Conservation (phyloP, 2,888 invertebrate species). For the Vesta saturnalis region DNA sequence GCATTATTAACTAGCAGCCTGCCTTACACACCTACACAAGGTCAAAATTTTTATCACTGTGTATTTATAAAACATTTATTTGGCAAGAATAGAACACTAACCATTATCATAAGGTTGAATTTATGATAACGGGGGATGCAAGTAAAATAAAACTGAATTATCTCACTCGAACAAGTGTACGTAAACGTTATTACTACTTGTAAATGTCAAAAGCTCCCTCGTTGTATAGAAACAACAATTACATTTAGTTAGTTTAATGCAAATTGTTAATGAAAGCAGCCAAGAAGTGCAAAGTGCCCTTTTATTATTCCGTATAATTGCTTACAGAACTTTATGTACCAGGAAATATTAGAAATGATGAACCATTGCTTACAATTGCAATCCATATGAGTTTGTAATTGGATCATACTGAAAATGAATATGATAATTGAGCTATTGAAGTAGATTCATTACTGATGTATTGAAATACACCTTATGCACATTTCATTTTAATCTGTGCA, state of each 20-base stretch:
- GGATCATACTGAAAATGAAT: not conserved
- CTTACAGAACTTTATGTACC: not conserved
- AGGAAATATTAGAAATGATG: not conserved
- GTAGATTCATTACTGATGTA: not conserved
- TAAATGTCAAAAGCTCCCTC: conserved; percentile 51
- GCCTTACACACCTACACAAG: no score
- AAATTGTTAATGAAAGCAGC: conserved; percentile 52
- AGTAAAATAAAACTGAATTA: conserved; percentile 51
- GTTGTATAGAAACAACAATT: conserved; percentile 55
- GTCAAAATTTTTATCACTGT: no score
- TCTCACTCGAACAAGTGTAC: conserved; percentile 43
- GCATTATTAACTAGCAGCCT: no score
- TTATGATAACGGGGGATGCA: conserved; percentile 46
- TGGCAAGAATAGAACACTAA: conserved; percentile 32
- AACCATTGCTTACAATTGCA: conserved; percentile 2
- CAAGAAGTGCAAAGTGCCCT: conserved; percentile 37
- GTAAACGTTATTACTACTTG: conserved; percentile 48
- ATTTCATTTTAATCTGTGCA: not conserved
- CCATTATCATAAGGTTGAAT: conserved; percentile 38
- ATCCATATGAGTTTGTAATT: not conserved
- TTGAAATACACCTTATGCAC: not conserved
- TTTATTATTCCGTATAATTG: conserved; percentile 14
- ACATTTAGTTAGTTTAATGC: conserved; percentile 53
- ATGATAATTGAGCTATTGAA: not conserved
- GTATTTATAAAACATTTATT: no score